Conservation (phyloP, 2,113 vertebrate genomes). For the Eptesicus fuscus region DNA sequence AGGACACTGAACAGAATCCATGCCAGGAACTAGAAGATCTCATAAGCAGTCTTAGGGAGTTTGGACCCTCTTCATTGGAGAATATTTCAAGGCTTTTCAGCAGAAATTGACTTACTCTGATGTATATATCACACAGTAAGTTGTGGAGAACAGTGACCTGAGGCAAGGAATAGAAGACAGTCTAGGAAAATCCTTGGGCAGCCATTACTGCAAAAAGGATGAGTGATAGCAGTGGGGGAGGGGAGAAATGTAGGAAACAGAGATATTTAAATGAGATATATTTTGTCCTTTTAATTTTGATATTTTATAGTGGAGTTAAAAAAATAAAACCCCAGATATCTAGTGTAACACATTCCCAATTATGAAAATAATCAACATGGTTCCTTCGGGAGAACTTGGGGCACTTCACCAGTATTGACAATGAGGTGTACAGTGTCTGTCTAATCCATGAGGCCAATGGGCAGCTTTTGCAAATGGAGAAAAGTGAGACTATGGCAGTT, state of each 20-base stretch:
- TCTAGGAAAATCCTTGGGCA: not conserved
- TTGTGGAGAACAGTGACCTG: not conserved
- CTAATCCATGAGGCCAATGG: not conserved
- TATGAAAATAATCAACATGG: not conserved
- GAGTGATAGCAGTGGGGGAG: rapidly evolving
- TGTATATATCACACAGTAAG: not conserved
- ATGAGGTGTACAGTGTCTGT: not conserved
- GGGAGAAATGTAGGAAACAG: not conserved
- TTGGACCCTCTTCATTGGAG: not conserved
- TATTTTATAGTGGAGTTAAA: not conserved
- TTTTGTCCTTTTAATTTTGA: not conserved
- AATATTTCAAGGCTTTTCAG: not conserved
- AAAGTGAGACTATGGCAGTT: not conserved
- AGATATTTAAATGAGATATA: not conserved
- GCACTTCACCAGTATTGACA: not conserved
- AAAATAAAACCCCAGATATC: not conserved
- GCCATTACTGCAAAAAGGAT: too few species aligned
- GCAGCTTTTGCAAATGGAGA: not conserved
- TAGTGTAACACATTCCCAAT: not conserved
- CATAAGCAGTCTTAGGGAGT: not conserved
- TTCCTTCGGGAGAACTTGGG: not conserved
- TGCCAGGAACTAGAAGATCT: not conserved
- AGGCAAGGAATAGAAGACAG: not conserved
- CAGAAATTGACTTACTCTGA: not conserved
- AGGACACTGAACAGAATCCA: not conserved